Percentiles rank a stretch among this genome's conserved stretches.
Evolutionary conservation across 2,888 invertebrate genomes (phyloP).

Genomic region (Spodoptera littoralis): DNA sequence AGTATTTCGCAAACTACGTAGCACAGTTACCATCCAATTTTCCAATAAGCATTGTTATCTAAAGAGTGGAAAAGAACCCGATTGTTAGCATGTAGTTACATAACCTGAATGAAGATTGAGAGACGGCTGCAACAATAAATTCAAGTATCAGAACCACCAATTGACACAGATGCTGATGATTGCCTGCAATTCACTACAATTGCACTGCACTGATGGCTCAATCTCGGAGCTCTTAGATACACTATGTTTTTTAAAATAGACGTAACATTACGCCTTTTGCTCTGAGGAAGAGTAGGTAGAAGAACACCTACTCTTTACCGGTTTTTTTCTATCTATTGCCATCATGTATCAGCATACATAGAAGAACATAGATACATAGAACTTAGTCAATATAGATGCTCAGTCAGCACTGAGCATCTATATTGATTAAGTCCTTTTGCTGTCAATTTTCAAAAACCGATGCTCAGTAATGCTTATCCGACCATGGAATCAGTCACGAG

Average conservation of each 20-base stretch:
- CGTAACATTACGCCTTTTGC: no score
- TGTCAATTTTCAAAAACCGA: no score
- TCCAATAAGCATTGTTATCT: background rate
- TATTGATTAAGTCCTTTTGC: no score
- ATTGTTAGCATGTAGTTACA: conserved; percentile 22
- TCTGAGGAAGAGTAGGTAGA: no score
- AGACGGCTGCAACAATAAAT: conserved; percentile 46
- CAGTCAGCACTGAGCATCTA: no score
- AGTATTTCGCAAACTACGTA: background rate
- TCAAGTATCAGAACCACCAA: conserved; percentile 48
- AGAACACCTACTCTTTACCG: no score
- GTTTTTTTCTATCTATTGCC: no score
- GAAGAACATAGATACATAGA: no score
- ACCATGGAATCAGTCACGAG: no score
- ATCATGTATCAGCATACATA: no score
- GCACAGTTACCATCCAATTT: background rate
- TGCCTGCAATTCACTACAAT: conserved; percentile 52
- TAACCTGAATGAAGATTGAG: conserved; percentile 39
- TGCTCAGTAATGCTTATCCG: no score
- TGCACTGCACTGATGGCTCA: conserved; percentile 48
- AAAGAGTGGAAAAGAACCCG: conserved; percentile 15
- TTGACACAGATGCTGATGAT: conserved; percentile 49
- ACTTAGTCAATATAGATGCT: no score
- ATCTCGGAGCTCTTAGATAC: conserved; percentile 28
- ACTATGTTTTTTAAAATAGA: conserved; percentile 15